Evolutionary conservation across 2,797 vertebrate genomes (phyloP).

Genomic region (Mus caroli): DNA sequence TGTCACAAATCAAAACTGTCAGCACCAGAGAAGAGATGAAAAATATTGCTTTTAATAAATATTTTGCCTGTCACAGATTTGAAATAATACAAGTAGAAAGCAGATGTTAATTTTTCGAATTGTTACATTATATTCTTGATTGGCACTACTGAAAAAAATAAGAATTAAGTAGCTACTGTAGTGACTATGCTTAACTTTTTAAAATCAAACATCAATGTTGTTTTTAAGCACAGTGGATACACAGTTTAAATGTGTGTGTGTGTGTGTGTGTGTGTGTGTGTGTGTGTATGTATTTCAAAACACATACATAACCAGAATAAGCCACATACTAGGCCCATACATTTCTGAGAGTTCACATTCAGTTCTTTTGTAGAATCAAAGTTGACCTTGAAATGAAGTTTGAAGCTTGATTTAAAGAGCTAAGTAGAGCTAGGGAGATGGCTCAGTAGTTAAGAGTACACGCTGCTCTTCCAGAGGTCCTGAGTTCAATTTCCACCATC

Average conservation of each 20-base stretch:
- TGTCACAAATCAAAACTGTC: conserved; percentile 70
- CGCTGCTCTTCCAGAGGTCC: not conserved
- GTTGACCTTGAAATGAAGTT: conserved; percentile 21
- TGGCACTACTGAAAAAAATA: not conserved
- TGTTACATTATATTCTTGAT: conserved; percentile 41
- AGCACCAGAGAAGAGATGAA: conserved; percentile 5
- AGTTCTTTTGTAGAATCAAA: conserved; percentile 40
- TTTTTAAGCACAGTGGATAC: not conserved
- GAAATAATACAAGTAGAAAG: conserved; percentile 48
- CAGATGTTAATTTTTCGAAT: conserved; percentile 46
- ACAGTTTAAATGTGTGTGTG: not conserved
- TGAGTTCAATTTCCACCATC: not conserved
- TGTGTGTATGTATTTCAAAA: no score
- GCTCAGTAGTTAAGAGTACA: not conserved
- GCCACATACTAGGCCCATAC: not conserved
- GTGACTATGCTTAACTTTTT: conserved; percentile 18
- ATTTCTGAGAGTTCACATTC: not conserved
- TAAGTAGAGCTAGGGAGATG: not conserved
- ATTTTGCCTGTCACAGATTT: conserved; percentile 60
- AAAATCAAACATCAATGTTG: conserved; percentile 15
- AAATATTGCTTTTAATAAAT: conserved; percentile 58
- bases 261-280: no score
- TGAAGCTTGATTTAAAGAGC: conserved; percentile 1
- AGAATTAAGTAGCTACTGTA: not conserved
- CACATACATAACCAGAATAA: not conserved